Base-by-base conservation (phyloP, 1,140 invertebrate species). In the Dendroctonus ponderosae region DNA sequence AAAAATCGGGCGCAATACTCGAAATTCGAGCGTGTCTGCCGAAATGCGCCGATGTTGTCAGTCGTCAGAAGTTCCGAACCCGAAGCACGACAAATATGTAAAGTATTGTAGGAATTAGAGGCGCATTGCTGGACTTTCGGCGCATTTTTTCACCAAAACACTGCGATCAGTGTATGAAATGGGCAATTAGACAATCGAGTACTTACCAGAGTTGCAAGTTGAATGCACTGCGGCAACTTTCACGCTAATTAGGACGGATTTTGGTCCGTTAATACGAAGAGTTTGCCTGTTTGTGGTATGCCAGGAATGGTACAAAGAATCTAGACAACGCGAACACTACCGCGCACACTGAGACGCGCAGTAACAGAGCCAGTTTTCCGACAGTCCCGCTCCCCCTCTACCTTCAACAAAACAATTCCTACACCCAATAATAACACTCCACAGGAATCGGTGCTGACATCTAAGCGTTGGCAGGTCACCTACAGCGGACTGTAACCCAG, bases 261-360 rank as follows among this genome's bases (percentile, higher is more conserved):
- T 86, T 84, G 82, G 82, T 84, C 82, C 82, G 85, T 86, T 86
- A 89, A 87, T 87, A 85, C 84, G 85, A 87, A 85, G 84, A 88
- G 86, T 87, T 85, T 82, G 88, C 83, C 86, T 88, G 87, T 88
- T 89, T 88, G 89, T 91, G 91, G 91, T 91, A 92, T 92, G 90
- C 87, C 84, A 91, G 88, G 91, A 91, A 92, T 92, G 90, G 88
- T 89, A 91, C 89, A 91, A 92, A 92, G 91, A 92, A 92, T 92
- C 90, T 86, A 85, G 89, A 92, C 89, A 91, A 92, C 90, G 90
- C 89, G 90, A 85, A 85, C 84, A 82, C 85, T 84, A 86, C 82
- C 86, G 90, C 90, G 90, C 90, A 91, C 14, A 82, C 84, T 83
- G 82, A 81, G 85, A 83, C 85, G 89, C 89, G 89, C 89, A 82